Evolutionary conservation across 2,797 vertebrate species (phyloP), one percentile per base, ranked within the genome.

Genomic region (Lutjanus campechanus): DNA sequence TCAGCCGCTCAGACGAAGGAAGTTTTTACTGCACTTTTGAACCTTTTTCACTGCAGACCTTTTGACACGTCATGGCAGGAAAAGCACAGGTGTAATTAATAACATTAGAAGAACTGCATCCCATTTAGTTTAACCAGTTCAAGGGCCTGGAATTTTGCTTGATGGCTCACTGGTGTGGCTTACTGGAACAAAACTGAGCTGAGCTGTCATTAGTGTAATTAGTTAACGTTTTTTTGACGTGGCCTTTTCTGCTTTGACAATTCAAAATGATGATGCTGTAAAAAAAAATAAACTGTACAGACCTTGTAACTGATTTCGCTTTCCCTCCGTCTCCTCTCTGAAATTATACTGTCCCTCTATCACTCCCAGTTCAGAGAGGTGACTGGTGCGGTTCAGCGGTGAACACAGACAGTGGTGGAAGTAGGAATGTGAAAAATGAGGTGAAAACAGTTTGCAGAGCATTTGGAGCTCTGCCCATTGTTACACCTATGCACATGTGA

Each of bases 401-500:
- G 62, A 72, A 59, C 49, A 53, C 22, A 13, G 63, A 69, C 68
- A 64, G 51, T 15, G 47, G 43, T 77, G 43, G 66, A 73, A 44
- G 76, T 12, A 73, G 51, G 61, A 77, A 69, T 85, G 73, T 84
- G 49, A 75, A 77, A 76, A 79, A 76, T 63, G 43, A 64, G 64
- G 56, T 47, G 73, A 72, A 79, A 87, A 69, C 5, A 36, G 44
- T 72, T 67, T 54, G 36, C 66, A 69, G 67, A 76, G 44, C 55
- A 41, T 72, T 72, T 82, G 81, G 87, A 77, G 12, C 19, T 72
- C 61, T 72, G 80, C 74, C 79, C 8, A 4, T 74, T 79, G 66
- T 90, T 73, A 63, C 84, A 88, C 85, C 67, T 84, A 11, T 64
- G 43, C 79, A 88, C 64, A 81, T 71, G 73, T 82, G 69, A 77